A percentile compares a stretch with the other conserved stretches of the same genome.
Conservation (phyloP, 2,797 vertebrate genomes). For the Limosa lapponica region DNA sequence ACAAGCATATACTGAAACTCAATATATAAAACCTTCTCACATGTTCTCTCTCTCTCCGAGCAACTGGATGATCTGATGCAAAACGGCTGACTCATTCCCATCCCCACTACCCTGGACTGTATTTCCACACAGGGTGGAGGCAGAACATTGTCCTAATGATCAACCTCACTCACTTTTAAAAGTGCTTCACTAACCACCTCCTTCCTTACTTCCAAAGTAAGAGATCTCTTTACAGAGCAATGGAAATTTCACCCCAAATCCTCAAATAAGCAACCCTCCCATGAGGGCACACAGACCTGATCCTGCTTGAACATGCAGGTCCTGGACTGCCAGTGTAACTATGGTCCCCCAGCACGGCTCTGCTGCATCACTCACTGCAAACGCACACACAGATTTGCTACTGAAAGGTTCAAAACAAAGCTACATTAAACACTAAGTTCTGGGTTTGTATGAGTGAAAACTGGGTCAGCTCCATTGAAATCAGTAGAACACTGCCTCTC, state of each 20-base stretch:
- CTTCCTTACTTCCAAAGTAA: background rate
- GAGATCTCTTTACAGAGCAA: background rate
- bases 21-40: background rate
- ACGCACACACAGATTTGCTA: rapidly evolving
- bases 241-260: background rate
- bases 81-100: background rate
- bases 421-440: background rate
- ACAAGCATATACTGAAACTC: background rate
- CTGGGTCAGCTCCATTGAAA: background rate
- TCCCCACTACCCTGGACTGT: background rate
- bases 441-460: background rate
- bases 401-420: background rate
- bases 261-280: background rate
- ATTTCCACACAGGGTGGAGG: background rate
- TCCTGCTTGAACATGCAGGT: rapidly evolving
- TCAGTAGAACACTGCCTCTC: background rate
- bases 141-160: background rate
- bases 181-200: background rate
- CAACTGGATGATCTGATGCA: background rate
- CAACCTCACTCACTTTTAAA: background rate
- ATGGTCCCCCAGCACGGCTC: rapidly evolving
- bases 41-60: background rate
- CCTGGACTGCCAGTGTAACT: rapidly evolving
- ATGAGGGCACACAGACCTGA: background rate
- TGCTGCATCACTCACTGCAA: rapidly evolving